phyloP scores from a whole-genome alignment of 2,797 vertebrate genomes.

The Gadopsis marmoratus region DNA sequence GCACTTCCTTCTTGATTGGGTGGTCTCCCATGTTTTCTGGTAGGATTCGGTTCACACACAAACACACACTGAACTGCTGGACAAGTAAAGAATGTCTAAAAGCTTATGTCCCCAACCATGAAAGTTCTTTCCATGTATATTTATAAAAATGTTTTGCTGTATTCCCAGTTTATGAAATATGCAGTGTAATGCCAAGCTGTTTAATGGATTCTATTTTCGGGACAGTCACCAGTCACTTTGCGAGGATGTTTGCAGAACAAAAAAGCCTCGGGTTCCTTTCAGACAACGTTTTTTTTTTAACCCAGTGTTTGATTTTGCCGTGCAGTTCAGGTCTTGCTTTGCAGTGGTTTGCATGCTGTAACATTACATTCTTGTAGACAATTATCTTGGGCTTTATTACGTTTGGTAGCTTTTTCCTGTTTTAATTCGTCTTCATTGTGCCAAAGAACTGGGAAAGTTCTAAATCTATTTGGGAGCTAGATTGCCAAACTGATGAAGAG shows the following conservation, averaged over 20 bases:
- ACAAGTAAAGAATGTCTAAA: slow-evolving; percentile 35
- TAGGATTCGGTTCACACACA: slow-evolving; percentile 29
- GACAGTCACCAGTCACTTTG: slow-evolving; percentile 22
- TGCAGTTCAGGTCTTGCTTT: slow-evolving; percentile 21
- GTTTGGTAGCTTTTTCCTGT: slow-evolving; percentile 38
- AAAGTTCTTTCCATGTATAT: slow-evolving; percentile 27
- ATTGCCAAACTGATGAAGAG: slow-evolving; percentile 24
- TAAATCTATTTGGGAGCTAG: slow-evolving; percentile 37
- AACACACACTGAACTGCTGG: slow-evolving; percentile 12
- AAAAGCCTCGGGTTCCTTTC: slow-evolving; percentile 3
- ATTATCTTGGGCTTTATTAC: slow-evolving; percentile 53
- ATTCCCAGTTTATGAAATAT: slow-evolving; percentile 38
- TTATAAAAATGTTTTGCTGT: slow-evolving; percentile 39
- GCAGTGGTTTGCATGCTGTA: slow-evolving; percentile 30
- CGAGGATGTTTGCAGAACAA: slow-evolving; percentile 22
- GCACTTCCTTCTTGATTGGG: slow-evolving; percentile 68
- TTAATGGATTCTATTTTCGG: slow-evolving; percentile 29
- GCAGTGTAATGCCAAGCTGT: slow-evolving; percentile 28
- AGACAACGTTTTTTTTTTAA: slow-evolving; percentile 12
- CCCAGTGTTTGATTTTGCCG: slow-evolving; percentile 20
- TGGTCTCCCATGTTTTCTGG: slow-evolving; percentile 62
- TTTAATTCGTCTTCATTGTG: slow-evolving; percentile 43
- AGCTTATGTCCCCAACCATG: slow-evolving; percentile 22
- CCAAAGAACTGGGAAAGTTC: slow-evolving; percentile 37
- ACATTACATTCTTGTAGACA: slow-evolving; percentile 43